Evolutionary conservation across 2,797 vertebrate species (phyloP).

Genomic region (Danio tinwini): DNA sequence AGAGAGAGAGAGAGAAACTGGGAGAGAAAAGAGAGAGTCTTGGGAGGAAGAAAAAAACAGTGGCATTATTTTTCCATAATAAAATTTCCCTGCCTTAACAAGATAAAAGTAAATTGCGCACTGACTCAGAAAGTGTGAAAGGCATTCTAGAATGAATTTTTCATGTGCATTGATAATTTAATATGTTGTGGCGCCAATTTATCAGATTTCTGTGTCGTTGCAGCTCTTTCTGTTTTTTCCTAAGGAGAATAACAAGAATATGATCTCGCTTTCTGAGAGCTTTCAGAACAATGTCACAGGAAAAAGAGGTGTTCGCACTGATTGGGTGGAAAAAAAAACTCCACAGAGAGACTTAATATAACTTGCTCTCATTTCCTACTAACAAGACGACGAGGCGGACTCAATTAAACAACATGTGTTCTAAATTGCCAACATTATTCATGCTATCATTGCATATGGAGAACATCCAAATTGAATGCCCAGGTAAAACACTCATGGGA

Average conservation of each 20-base stretch:
- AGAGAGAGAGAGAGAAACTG: constrained; percentile 27
- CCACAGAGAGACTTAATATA: constrained; percentile 49
- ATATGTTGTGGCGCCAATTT: constrained; percentile 77
- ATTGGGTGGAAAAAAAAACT: constrained; percentile 32
- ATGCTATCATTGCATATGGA: neutral
- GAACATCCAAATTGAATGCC: neutral
- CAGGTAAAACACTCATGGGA: neutral
- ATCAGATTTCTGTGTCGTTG: constrained; percentile 78
- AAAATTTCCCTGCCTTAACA: constrained; percentile 80
- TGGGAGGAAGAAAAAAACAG: constrained; percentile 69
- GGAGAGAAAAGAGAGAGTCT: constrained; percentile 39
- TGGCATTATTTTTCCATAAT: constrained; percentile 79
- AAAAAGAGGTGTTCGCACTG: constrained; percentile 53
- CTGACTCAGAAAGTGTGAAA: constrained; percentile 76
- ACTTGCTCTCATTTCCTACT: constrained; percentile 47
- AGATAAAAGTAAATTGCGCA: constrained; percentile 80
- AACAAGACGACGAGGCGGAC: constrained; percentile 31
- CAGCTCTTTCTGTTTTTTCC: constrained; percentile 53
- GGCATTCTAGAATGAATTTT: constrained; percentile 78
- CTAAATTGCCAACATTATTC: constrained; percentile 32
- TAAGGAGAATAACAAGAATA: constrained; percentile 74
- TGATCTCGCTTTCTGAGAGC: constrained; percentile 67
- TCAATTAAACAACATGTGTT: constrained; percentile 36
- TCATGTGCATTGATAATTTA: constrained; percentile 83
- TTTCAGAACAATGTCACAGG: constrained; percentile 63